Percentiles rank a stretch among this genome's conserved stretches.
Evolutionary conservation across 2,888 invertebrate species (phyloP).

Genomic region (Netelia virgata): DNA sequence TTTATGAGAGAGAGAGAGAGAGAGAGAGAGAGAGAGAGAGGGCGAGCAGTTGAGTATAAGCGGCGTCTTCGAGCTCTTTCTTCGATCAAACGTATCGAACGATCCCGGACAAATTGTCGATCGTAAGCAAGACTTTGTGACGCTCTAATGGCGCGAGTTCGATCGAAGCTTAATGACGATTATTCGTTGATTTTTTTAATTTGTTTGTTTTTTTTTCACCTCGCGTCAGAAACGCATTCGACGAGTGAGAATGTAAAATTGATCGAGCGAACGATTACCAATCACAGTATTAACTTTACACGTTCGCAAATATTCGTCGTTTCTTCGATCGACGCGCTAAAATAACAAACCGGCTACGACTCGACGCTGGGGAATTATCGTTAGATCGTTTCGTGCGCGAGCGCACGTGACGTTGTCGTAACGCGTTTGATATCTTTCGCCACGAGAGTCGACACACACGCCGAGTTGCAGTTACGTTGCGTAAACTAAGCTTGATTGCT

Average conservation of each 20-base stretch:
- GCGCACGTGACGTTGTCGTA: neutral
- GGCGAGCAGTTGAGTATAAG: conserved; percentile 15
- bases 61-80: neutral
- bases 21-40: too few species aligned
- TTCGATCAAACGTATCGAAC: conserved; percentile 4
- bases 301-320: conserved; percentile 31
- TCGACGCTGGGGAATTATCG: neutral
- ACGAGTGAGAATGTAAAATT: conserved; percentile 55
- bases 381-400: neutral
- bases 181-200: neutral
- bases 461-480: neutral
- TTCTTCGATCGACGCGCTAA: conserved; percentile 37
- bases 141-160: neutral
- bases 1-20: conserved; percentile 68
- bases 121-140: neutral
- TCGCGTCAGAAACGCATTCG: conserved; percentile 6
- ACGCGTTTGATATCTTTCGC: neutral
- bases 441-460: neutral
- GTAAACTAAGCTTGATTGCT: conserved; percentile 56
- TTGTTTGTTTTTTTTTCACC: conserved; percentile 5
- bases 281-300: conserved; percentile 70
- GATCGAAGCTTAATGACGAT: neutral
- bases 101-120: neutral
- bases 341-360: conserved; percentile 23
- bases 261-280: conserved; percentile 68